Base-by-base conservation (phyloP, 2,797 vertebrate genomes). In the Bovichtus diacanthus region DNA sequence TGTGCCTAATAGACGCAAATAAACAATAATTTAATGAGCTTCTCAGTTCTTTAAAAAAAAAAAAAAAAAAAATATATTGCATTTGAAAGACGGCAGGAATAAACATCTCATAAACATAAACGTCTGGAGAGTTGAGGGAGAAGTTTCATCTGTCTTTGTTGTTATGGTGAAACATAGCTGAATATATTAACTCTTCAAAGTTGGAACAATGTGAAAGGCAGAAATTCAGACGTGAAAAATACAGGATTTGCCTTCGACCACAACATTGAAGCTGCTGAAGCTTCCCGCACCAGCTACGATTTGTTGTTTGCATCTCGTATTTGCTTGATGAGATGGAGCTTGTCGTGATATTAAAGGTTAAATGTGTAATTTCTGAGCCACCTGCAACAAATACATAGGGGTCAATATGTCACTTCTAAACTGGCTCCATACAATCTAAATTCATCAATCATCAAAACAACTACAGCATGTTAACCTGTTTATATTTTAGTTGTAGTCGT, bases 31-130 rank as follows among this genome's bases (percentile, higher is more conserved):
- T 63, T 62, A 6, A 49, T 58, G 19, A 29, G 36, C 18, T 27
- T 39, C 10, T 7, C 2, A 47, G 10, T 58, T 44, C 13, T 34
- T 60, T n/a, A n/a, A n/a, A n/a, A n/a, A n/a, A n/a, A n/a, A n/a
- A n/a, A n/a, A 16, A 3, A 36, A 34, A 41, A 13, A 21, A 15
- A 67, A 39, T n/a, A n/a, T n/a, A 6, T 34, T 39, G 2, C 6
- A n/a, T 68, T 36, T 31, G 16, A 46, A 34, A 13, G 21, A 5
- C 19, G 8, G 19, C 2, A 23, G 47, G 11, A 68, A 31, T 41
- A 56, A 50, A 82, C 59, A 34, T 65, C 27, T 38, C n/a, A n/a
- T n/a, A 34, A 34, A 29, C 53, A 15, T 44, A 34, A 50, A 43
- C 15, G 46, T 34, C 5, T 31, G 29, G 29, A 31, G 34, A 34